Evolutionary conservation across 2,113 vertebrate genomes (phyloP), one percentile per base, ranked within the genome.

Genomic region (Syngnathus scovelli): DNA sequence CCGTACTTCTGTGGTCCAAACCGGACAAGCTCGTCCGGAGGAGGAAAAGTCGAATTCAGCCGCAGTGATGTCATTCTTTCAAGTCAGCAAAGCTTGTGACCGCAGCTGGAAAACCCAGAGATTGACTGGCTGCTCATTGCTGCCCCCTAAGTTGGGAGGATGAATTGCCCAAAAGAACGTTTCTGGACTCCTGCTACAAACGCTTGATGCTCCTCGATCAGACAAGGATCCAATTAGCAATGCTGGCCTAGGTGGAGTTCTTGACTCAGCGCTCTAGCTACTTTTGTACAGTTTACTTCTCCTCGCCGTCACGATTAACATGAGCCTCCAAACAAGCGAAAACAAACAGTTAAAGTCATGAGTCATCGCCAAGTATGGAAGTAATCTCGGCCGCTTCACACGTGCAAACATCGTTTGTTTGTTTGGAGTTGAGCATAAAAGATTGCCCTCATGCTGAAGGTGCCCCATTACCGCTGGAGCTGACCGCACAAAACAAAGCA

Each of bases 321-420:
- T 80, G 73, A 86, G 75, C 83, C 76, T 83, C 80, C 66, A 77
- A 87, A 85, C 78, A 80, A 75, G 85, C 77, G 81, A 74, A 88
- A 86, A 87, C 86, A 90, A 83, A 89, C 83, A 89, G 81, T 88
- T 82, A 80, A 83, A 85, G 66, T 78, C 73, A 61, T 74, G 77
- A 85, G 76, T 87, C 85, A 80, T 69, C 74, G 71, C 70, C 79
- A 77, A 86, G 68, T 80, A 88, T 86, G 85, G 77, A 83, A 86
- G 77, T 69, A 82, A 88, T 90, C 80, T 86, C 68, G 67, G 69
- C 72, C 63, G 75, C 78, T 85, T 74, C n/a, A 74, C 76, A 82
- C 77, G 69, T 76, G 72, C 71, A 73, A 76, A 82, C 85, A 80
- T 83, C 79, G 76, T 86, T 85, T 87, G 79, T 72, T 78, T 66